Evolutionary conservation across 2,113 vertebrate species (phyloP).

Genomic region (Cephalopterus ornatus): DNA sequence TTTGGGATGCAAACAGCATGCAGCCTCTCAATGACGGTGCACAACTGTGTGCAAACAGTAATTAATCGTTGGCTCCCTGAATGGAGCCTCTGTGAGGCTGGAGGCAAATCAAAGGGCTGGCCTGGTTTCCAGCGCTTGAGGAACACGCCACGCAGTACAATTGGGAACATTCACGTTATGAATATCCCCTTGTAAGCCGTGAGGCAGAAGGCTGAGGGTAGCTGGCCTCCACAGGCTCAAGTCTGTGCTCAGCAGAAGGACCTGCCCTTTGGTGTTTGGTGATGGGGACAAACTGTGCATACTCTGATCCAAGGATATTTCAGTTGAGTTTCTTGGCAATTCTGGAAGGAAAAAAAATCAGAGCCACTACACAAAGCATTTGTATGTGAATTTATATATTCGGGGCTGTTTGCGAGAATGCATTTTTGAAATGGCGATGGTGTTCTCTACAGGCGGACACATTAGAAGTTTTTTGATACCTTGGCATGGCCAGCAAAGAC

Average conservation of each 20-base stretch:
- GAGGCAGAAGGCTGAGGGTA: conserved; percentile 1
- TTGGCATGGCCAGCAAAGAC: not conserved
- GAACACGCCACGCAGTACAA: not conserved
- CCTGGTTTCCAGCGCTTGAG: not conserved
- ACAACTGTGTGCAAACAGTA: conserved; percentile 51
- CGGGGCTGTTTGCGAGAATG: not conserved
- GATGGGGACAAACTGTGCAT: conserved; percentile 13
- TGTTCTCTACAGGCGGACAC: not conserved
- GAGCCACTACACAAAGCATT: not conserved
- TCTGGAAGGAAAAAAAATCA: conserved; percentile 34
- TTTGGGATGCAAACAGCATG: conserved; percentile 44
- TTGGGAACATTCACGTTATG: conserved; percentile 48
- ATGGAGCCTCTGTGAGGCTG: conserved; percentile 58
- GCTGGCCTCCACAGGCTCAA: conserved; percentile 16
- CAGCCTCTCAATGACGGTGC: not conserved
- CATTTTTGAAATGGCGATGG: not conserved
- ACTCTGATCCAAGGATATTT: conserved; percentile 22
- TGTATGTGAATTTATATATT: conserved; percentile 29
- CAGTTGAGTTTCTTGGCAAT: conserved; percentile 55
- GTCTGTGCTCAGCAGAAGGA: conserved; percentile 14
- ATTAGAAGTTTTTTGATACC: not conserved
- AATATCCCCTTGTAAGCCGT: conserved; percentile 38
- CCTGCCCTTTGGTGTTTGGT: not conserved
- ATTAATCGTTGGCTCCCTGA: conserved; percentile 53
- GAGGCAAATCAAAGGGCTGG: conserved; percentile 52